Base-by-base conservation (phyloP, 1,140 invertebrate species). In the Bombus impatiens region DNA sequence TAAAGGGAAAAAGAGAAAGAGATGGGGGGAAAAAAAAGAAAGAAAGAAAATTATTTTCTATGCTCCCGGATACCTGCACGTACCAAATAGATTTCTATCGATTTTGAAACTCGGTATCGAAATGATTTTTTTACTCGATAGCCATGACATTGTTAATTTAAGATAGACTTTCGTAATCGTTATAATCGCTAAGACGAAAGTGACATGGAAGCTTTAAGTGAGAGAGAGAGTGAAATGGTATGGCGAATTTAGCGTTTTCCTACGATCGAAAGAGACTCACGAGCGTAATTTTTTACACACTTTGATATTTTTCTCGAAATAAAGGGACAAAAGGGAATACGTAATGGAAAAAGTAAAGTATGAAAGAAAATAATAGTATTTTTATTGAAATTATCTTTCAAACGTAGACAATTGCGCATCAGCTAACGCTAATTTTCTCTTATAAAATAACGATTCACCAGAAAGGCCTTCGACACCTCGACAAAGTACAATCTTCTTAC, bases 121-220 rank as follows among this genome's bases (percentile, higher is more conserved):
- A 62, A 65, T 62, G 76, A 78, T 65, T 78, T 78, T 78, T 78
- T 78, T 32, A 78, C 76, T 78, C 35, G 76, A 78, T 65, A 78
- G 76, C 76, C 76, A 78, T 78, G 76, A 78, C 76, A 78, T 78
- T 78, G 76, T 78, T 78, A 65, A 78, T 65, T 78, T 78, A 78
- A 78, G 76, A 65, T 65, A 65, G 57, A n/a, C 76, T 78, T 78
- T 78, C 57, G 76, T 62, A 40, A 57, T 57, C 9, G 62, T 67
- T 67, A n/a, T 62, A 28, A 62, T 62, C 59, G 59, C 28, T 6
- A n/a, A 12, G 6, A 74, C 72, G 44, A 47, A 53, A 75, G 44
- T 10, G 2, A 32, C 15, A 35, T 15, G 71, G 37, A 47, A 15
- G 40, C 28, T 10, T 59, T 28, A 59, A 59, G 10, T 0, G n/a